A percentile compares a stretch with the other conserved stretches of the same genome.
These are phyloP conservation scores for Scaptomyza caliginosa DNA, from an alignment of 2,888 invertebrate genomes.

Conservation along the genomic window DNA sequence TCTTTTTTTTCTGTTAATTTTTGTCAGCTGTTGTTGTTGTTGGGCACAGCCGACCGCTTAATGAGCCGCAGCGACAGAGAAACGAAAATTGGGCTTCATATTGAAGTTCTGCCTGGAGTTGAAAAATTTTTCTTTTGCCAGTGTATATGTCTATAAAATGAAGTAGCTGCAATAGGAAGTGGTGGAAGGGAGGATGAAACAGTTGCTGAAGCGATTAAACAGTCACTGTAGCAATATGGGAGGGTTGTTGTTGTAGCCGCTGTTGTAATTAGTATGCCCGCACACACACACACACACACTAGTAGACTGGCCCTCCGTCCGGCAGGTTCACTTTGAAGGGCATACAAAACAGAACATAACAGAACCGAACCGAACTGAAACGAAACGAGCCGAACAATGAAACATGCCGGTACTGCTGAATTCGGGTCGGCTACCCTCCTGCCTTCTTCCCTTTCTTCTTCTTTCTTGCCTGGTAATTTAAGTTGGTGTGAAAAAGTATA, in stretches of 20 bases:
- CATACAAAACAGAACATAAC: conserved; percentile 21
- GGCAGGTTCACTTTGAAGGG: conserved; percentile 61
- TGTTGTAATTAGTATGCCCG: conserved; percentile 72
- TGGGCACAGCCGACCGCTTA: conserved; percentile 31
- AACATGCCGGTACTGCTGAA: conserved; percentile 28
- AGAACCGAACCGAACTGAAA: background rate
- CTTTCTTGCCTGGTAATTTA: conserved; percentile 43
- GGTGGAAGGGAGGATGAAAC: conserved; percentile 21
- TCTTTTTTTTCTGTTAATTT: no score
- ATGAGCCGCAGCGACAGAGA: conserved; percentile 43
- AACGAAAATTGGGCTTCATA: conserved; percentile 24
- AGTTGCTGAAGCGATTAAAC: conserved; percentile 62
- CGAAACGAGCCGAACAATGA: conserved; percentile 28
- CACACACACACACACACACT: conserved; percentile 33
- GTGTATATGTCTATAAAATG: background rate
- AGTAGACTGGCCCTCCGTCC: background rate
- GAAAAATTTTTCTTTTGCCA: background rate
- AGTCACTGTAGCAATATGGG: conserved; percentile 27
- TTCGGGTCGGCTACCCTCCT: conserved; percentile 11
- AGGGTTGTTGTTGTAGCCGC: conserved; percentile 27
- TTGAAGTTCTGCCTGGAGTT: conserved; percentile 28
- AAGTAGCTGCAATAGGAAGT: background rate
- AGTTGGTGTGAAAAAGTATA: conserved; percentile 69
- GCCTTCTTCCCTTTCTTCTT: background rate
- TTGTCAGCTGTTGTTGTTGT: conserved; percentile 28